Evolutionary conservation across 1,140 invertebrate species (phyloP).

Genomic region (Planococcus citri): DNA sequence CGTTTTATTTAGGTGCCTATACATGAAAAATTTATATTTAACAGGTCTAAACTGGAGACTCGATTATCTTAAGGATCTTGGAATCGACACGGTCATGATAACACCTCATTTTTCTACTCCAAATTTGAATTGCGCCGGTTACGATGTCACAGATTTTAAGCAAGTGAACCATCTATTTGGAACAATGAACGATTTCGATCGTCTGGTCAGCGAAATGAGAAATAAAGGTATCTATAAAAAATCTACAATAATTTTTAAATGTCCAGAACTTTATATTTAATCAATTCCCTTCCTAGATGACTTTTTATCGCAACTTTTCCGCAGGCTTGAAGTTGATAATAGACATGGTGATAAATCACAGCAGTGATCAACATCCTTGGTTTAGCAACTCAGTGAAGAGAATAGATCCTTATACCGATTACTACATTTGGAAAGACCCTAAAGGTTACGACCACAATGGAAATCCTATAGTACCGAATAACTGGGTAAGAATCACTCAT

Average conservation of each 20-base stretch:
- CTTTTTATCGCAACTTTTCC: too few species aligned
- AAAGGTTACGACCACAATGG: constrained; percentile 36
- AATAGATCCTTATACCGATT: constrained; percentile 50
- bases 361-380: constrained; percentile 62
- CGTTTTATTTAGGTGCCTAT: too few species aligned
- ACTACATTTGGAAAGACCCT: constrained; percentile 60
- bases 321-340: constrained; percentile 60
- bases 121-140: constrained; percentile 55
- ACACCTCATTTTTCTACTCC: constrained; percentile 56
- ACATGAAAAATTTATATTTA: too few species aligned
- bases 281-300: too few species aligned
- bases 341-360: constrained; percentile 80
- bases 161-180: constrained; percentile 58
- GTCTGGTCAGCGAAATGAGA: constrained; percentile 45
- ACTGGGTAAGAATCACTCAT: constrained; percentile 39
- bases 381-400: constrained; percentile 50
- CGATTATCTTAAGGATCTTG: constrained; percentile 47
- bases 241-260: too few species aligned
- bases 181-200: constrained; percentile 54
- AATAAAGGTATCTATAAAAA: constrained; percentile 35
- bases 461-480: constrained; percentile 38
- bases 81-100: constrained; percentile 54
- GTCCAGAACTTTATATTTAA: too few species aligned
- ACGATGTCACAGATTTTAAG: constrained; percentile 63
- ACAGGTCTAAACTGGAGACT: constrained; percentile 49